Base-by-base conservation (phyloP, 2,113 vertebrate species). In the Agapornis roseicollis region DNA sequence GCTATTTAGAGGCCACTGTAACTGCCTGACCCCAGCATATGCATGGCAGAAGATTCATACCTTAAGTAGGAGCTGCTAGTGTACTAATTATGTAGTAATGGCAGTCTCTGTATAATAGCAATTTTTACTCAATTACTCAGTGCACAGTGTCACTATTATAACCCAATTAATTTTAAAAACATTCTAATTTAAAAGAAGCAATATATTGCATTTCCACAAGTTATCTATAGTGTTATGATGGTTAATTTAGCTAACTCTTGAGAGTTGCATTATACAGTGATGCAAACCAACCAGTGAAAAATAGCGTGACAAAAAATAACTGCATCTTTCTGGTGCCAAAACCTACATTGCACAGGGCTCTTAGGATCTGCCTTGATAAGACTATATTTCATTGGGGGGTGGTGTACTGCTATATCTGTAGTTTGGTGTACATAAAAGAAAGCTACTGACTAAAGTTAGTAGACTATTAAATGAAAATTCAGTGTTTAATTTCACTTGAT, bases 101-200 rank as follows among this genome's bases (percentile, higher is more conserved):
- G 90, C 91, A 93, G 65, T 42, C 74, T 66, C 85, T 60, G 78
- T 53, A 25, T 42, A 93, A 85, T 20, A 80, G 94, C 92, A 89
- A 89, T 95, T 93, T 78, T 83, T 91, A 89, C 65, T 96, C 96
- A 90, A 74, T 97, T 95, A 93, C 86, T 87, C 69, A 66, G 65
- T 79, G 94, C 96, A 83, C 49, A 55, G 80, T 88, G 93, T 84
- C 95, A 93, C 83, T 86, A 37, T 81, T 92, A 94, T 74, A 94
- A 84, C 65, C 58, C 88, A 93, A 87, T 93, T 95, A 94, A 91
- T 96, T 96, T 84, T 29, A 71, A 95, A 90, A 96, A 29, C 53
- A 56, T 95, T 96, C 81, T 87, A 80, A 73, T 94, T 93, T 93
- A 85, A 85, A 91, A 88, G 83, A 80, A 89, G 70, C 82, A 88